Evolutionary conservation across 2,113 vertebrate species (phyloP).

Genomic region (Nipponia nippon): DNA sequence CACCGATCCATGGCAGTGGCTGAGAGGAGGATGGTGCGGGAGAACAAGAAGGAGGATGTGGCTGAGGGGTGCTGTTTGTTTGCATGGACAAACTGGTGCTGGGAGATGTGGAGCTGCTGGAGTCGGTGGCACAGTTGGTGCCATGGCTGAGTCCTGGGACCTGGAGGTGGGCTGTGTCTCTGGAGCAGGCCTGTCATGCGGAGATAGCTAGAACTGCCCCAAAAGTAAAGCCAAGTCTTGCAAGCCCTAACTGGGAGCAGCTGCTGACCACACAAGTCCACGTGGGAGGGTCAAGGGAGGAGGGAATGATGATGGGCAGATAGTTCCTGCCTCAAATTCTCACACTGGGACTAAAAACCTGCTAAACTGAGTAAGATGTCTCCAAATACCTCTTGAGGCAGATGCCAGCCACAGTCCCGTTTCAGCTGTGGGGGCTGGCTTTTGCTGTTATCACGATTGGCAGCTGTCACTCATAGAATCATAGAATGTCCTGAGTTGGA

Average conservation of each 20-base stretch:
- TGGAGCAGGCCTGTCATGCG: rapidly evolving
- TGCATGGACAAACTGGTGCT: background rate
- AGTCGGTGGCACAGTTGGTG: background rate
- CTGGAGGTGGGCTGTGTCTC: background rate
- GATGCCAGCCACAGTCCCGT: too few relatives aligned
- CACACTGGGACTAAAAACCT: background rate
- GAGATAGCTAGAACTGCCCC: background rate
- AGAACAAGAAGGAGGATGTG: background rate
- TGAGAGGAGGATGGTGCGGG: background rate
- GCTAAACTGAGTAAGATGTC: background rate
- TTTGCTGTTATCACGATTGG: background rate
- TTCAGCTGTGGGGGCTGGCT: background rate
- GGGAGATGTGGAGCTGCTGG: background rate
- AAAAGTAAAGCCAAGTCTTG: background rate
- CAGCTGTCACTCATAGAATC: background rate
- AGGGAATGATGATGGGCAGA: rapidly evolving
- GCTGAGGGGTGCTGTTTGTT: background rate
- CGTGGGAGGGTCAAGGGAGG: background rate
- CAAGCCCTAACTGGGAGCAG: background rate
- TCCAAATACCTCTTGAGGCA: background rate
- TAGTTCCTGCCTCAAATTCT: background rate
- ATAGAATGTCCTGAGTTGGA: too few relatives aligned
- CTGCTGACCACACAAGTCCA: background rate
- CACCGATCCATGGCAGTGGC: background rate
- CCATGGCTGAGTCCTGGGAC: background rate